phyloP scores from a whole-genome alignment of 1,140 invertebrate species.

The Bombus waltoni region DNA sequence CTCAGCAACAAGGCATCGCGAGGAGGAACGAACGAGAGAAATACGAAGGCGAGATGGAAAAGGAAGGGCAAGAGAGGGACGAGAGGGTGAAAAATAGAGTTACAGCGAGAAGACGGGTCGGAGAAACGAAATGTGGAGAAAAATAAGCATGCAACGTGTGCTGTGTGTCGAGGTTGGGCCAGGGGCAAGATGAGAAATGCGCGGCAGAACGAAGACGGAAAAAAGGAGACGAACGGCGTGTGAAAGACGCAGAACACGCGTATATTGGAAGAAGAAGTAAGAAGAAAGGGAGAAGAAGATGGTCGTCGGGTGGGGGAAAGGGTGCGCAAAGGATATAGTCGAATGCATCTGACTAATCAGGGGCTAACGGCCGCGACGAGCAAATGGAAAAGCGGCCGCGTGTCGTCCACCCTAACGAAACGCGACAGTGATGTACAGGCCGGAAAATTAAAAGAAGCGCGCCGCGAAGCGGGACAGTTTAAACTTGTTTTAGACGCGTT shows the following conservation, averaged over 20 bases:
- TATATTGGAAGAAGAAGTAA: not conserved
- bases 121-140: slow-evolving; percentile 12
- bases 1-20: slow-evolving; percentile 3
- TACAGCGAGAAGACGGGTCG: not conserved
- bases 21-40: no score
- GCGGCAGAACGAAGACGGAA: not conserved
- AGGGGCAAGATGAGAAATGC: not conserved
- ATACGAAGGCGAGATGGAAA: not conserved
- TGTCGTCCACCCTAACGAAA: slow-evolving; percentile 55
- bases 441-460: slow-evolving; percentile 67
- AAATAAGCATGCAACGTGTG: not conserved
- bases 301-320: not conserved
- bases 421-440: slow-evolving; percentile 70
- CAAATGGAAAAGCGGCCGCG: slow-evolving; percentile 64
- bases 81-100: slow-evolving; percentile 44
- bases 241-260: not conserved
- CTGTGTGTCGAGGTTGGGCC: not conserved
- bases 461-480: slow-evolving; percentile 34
- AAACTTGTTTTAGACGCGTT: slow-evolving; percentile 43
- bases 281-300: not conserved
- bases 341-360: slow-evolving; percentile 58
- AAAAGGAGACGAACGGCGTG: slow-evolving; percentile 5
- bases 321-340: slow-evolving; percentile 14
- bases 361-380: slow-evolving; percentile 36
- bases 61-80: not conserved